These are phyloP conservation scores for Diabrotica virgifera DNA, from an alignment of 1,140 invertebrate species.

Conservation along the genomic window DNA sequence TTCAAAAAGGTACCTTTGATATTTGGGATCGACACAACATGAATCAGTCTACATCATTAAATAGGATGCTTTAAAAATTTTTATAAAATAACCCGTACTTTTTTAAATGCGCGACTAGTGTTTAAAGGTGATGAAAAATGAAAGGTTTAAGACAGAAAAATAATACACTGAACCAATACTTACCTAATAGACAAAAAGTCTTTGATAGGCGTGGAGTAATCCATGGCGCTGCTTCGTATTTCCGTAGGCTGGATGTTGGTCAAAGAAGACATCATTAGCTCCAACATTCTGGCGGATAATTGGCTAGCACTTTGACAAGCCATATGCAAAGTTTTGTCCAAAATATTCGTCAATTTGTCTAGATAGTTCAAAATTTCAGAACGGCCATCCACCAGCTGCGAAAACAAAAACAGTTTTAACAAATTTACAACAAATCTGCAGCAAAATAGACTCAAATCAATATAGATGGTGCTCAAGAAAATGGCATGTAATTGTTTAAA, in stretches of 20 bases:
- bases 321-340: constrained; percentile 55
- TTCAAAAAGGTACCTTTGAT: no score
- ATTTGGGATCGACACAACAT: no score
- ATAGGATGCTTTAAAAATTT: no score
- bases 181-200: constrained; percentile 73
- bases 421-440: not conserved
- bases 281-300: constrained; percentile 51
- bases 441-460: not conserved
- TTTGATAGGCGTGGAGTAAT: constrained; percentile 62
- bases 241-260: constrained; percentile 63
- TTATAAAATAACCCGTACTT: no score
- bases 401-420: constrained; percentile 19
- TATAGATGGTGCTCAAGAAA: not conserved
- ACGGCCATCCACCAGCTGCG: constrained; percentile 41
- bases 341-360: constrained; percentile 51
- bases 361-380: constrained; percentile 53
- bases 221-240: constrained; percentile 58
- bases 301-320: constrained; percentile 55
- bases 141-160: no score
- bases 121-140: no score
- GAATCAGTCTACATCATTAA: no score
- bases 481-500: not conserved
- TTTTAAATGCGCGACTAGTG: no score
- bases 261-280: constrained; percentile 56
- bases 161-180: constrained; percentile 9